phyloP scores from a whole-genome alignment of 64 coral and sea anemone genomes.

The Pachyseris speciosa region DNA sequence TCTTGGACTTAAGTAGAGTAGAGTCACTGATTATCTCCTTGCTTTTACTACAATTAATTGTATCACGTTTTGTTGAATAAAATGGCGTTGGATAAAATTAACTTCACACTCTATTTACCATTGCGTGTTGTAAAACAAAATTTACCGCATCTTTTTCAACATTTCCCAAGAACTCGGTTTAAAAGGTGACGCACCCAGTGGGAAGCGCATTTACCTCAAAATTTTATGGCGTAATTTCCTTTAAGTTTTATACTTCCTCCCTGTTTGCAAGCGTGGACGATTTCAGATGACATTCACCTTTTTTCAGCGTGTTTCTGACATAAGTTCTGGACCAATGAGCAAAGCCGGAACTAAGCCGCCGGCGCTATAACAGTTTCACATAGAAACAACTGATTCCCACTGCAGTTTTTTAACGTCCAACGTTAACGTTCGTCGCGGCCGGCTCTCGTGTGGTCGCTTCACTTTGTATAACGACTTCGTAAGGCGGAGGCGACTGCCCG shows the following conservation, averaged over 20 bases:
- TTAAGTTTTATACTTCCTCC: neutral
- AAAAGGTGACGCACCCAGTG: neutral
- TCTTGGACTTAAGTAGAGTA: no score
- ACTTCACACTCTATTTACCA: no score
- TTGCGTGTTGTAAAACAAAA: no score
- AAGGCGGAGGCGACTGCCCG: neutral
- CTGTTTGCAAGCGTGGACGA: neutral
- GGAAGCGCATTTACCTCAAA: neutral
- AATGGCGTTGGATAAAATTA: no score
- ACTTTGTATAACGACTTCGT: neutral
- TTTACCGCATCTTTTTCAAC: neutral
- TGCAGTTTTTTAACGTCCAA: neutral
- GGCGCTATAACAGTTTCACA: neutral
- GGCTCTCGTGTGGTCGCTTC: neutral
- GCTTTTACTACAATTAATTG: no score
- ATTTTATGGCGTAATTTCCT: neutral
- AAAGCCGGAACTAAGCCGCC: neutral
- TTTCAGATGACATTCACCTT: neutral
- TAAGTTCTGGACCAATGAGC: neutral
- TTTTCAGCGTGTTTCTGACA: neutral
- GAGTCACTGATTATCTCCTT: no score
- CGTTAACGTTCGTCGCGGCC: neutral
- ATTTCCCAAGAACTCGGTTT: no score
- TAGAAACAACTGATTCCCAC: neutral
- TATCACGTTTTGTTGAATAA: no score